A percentile compares a stretch with the other conserved stretches of the same genome.
These are phyloP conservation scores for Sinocyclocheilus anshuiensis DNA, from an alignment of 2,113 vertebrate species.

Conservation along the genomic window DNA sequence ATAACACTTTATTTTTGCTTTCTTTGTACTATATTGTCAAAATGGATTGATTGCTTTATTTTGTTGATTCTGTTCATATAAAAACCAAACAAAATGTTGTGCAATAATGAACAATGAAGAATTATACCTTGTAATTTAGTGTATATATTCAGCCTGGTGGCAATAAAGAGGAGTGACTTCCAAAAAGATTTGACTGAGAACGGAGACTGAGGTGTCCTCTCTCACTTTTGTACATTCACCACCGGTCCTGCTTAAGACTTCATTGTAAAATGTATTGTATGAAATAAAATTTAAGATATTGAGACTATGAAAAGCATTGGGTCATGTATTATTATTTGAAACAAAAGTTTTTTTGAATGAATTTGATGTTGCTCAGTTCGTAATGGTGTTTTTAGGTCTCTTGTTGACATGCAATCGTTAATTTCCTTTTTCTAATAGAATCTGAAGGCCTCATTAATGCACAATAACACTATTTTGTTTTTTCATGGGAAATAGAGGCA, in stretches of 20 bases:
- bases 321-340: neutral
- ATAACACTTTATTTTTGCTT: constrained; percentile 60
- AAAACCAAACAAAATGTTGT: constrained; percentile 61
- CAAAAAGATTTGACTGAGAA: constrained; percentile 42
- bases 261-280: constrained; percentile 64
- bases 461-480: neutral
- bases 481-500: neutral
- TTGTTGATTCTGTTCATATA: constrained; percentile 58
- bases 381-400: no score
- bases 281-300: constrained; percentile 62
- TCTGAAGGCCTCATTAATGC: neutral
- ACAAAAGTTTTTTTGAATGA: no score
- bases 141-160: constrained; percentile 59
- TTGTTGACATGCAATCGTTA: no score
- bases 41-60: constrained; percentile 56
- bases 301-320: constrained; percentile 52
- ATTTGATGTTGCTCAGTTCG: no score
- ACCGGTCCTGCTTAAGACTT: constrained; percentile 48
- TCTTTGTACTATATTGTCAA: constrained; percentile 60
- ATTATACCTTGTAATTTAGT: constrained; percentile 54
- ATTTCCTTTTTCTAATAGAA: neutral
- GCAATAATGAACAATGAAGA: constrained; percentile 59
- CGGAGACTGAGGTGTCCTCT: constrained; percentile 30
- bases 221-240: constrained; percentile 52
- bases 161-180: constrained; percentile 56